Conservation (phyloP, 37 sponge, comb jelly and placozoan species). For the Geodia barretti region DNA sequence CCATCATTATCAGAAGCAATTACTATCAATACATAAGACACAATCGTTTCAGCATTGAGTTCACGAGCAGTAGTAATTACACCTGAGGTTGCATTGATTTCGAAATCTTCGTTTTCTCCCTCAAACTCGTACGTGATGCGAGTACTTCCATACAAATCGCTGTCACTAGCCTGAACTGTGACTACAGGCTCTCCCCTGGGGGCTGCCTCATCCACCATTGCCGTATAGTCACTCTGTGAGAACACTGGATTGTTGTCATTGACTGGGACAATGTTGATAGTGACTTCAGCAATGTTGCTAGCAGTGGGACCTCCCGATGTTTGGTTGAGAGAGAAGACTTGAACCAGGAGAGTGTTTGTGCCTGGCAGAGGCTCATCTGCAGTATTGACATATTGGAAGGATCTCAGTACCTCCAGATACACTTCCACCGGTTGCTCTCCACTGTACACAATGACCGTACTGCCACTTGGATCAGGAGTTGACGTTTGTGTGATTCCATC, state of each 20-base stretch:
- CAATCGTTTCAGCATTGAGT: conserved; percentile 33
- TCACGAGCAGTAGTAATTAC: conserved; percentile 1
- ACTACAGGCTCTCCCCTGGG: conserved; percentile 19
- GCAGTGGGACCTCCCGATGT: background rate
- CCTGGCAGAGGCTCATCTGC: conserved; percentile 35
- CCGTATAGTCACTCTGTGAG: conserved; percentile 15
- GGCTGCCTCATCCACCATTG: conserved; percentile 22
- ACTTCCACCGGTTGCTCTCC: conserved; percentile 6
- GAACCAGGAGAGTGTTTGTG: conserved; percentile 5
- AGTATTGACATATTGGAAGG: conserved; percentile 28
- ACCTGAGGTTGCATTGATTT: conserved; percentile 35
- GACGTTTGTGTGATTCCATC: background rate
- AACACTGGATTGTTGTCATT: conserved; percentile 58
- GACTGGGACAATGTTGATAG: conserved; percentile 24
- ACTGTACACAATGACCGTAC: conserved; percentile 3
- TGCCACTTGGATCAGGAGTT: background rate
- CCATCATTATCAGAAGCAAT: conserved; percentile 55
- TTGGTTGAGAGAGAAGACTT: conserved; percentile 33
- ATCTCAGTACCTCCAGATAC: conserved; percentile 22
- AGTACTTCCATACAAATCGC: conserved; percentile 27
- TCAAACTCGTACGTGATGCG: conserved; percentile 34
- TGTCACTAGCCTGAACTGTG: conserved; percentile 45
- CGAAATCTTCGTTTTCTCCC: background rate
- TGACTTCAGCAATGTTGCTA: conserved; percentile 28
- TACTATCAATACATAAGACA: conserved; percentile 11